Evolutionary conservation across 2,113 vertebrate species (phyloP).

Genomic region (Mastomys natalensis): DNA sequence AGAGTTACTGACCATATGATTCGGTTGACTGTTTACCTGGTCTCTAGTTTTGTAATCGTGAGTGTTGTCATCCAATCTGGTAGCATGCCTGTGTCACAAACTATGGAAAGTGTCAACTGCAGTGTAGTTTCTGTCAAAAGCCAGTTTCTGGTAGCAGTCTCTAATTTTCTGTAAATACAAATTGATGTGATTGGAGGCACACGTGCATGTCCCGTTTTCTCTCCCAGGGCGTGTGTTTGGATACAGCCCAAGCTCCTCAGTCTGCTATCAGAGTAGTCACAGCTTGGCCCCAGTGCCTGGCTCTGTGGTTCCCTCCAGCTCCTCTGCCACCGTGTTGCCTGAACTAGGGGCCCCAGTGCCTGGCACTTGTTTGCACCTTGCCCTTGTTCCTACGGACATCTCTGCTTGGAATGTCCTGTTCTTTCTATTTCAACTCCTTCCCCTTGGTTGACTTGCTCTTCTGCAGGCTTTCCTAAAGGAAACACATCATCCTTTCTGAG

Average conservation of each 20-base stretch:
- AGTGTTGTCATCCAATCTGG: neutral
- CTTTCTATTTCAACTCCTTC: neutral
- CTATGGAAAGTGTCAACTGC: neutral
- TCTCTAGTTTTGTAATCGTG: neutral
- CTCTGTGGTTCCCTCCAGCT: too few species aligned
- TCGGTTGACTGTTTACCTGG: constrained; percentile 3
- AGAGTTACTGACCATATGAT: neutral
- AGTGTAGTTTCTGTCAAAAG: neutral
- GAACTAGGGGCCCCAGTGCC: neutral
- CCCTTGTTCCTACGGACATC: neutral
- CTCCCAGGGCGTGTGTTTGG: neutral
- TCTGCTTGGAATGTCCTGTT: neutral
- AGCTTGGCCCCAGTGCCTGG: neutral
- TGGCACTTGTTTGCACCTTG: neutral
- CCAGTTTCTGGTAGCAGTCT: neutral
- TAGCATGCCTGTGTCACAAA: neutral
- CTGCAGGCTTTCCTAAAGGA: neutral
- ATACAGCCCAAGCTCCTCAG: neutral
- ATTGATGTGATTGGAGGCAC: constrained; percentile 8
- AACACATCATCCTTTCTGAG: neutral
- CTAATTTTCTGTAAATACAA: neutral
- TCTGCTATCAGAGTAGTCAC: neutral
- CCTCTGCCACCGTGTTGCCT: neutral
- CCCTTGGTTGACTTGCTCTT: neutral
- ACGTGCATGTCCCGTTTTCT: neutral